Base-by-base conservation (phyloP, 2,888 invertebrate genomes). In the Crossocerus cetratus region DNA sequence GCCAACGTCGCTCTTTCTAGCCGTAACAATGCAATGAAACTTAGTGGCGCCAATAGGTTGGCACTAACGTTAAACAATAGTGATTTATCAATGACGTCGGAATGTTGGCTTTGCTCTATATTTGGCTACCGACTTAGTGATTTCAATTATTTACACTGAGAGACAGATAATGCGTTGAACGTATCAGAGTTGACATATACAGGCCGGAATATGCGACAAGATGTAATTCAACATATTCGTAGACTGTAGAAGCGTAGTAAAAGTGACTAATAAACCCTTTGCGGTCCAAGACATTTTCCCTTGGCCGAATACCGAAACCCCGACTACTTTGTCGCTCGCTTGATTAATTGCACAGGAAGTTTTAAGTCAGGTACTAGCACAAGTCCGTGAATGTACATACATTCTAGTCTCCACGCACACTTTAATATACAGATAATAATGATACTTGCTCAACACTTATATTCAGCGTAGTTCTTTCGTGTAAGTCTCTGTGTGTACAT, bases 131-230 rank as follows among this genome's bases (percentile, higher is more conserved):
- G 21, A 42, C 32, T 16, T 53, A 54, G 54, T 57, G 53, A 56
- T 65, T 67, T 65, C 32, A 54, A 14, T 42, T 59, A 57, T 55
- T 60, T 55, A 45, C 45, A 72, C 43, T 18, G 44, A 18, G n/a
- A 18, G 55, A 65, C 65, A 65, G 59, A 76, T 59, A 76, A 65
- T 63, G 22, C 64, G 63, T 64, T 56, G 69, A 75, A 74, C 64
- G 16, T 65, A 62, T 49, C 49, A 16, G 16, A 49, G 4, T 67
- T 59, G 43, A 44, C 32, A 32, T 32, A 49, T 11, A 49, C 16
- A 49, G 14, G 13, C 13, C 49, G 16, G 49, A 16, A 55, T 20
- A 20, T 14, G 20, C 55, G 55, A 20, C 20, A 21, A 14, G 49
- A 49, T 16, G 18, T 49, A 49, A 49, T 49, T 18, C 18, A 49